These are phyloP conservation scores for Takifugu flavidus DNA, from an alignment of 2,113 vertebrate genomes.

Conservation along the genomic window DNA sequence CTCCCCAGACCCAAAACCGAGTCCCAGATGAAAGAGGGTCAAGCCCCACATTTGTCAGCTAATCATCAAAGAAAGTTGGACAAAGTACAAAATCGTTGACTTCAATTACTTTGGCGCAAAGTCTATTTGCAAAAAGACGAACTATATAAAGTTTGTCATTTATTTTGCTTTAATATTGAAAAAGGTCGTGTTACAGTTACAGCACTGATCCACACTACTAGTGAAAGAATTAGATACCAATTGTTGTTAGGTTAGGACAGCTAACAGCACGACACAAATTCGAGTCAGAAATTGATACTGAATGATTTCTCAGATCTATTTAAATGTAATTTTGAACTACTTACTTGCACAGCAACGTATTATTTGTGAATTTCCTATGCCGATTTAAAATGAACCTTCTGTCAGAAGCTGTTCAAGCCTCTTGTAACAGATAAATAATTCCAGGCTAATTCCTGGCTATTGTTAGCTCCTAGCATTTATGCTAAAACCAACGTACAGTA, in stretches of 20 bases:
- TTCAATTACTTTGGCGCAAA: background rate
- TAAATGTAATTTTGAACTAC: background rate
- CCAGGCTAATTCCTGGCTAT: background rate
- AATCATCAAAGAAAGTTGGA: background rate
- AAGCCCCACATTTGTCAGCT: no score
- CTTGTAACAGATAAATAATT: background rate
- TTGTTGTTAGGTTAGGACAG: background rate
- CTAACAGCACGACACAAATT: background rate
- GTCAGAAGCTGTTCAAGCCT: no score
- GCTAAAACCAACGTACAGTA: conserved; percentile 21
- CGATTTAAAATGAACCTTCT: background rate
- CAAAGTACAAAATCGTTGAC: background rate
- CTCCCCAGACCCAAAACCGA: no score
- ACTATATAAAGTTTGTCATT: no score
- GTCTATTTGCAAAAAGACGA: no score
- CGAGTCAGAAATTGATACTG: no score
- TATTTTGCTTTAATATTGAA: no score
- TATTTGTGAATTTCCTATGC: background rate
- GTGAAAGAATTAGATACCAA: no score
- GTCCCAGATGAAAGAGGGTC: no score
- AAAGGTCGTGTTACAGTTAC: background rate
- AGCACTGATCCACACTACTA: background rate
- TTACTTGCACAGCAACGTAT: background rate
- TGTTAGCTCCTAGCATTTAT: conserved; percentile 48
- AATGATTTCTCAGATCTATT: conserved; percentile 8